A percentile compares a stretch with the other conserved stretches of the same genome.
phyloP scores from a whole-genome alignment of 2,888 invertebrate genomes.

The Diadegma fenestrale region DNA sequence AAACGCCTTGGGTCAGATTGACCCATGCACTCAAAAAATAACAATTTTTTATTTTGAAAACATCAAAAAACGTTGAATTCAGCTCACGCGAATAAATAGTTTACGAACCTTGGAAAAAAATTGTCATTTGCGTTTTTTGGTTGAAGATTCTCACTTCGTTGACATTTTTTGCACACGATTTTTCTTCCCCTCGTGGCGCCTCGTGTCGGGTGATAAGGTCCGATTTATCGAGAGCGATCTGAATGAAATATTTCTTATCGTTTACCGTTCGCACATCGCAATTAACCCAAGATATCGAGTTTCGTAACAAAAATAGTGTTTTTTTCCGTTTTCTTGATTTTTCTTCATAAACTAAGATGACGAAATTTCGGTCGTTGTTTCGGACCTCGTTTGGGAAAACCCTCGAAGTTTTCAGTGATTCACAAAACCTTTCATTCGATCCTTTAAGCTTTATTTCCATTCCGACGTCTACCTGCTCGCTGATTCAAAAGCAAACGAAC shows the following conservation, averaged over 20 bases:
- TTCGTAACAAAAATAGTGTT: conserved; percentile 38
- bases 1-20: too few species aligned
- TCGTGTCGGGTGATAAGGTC: conserved; percentile 5
- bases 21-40: too few species aligned
- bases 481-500: not conserved
- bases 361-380: not conserved
- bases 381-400: not conserved
- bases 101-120: not conserved
- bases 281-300: conserved; percentile 30
- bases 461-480: not conserved
- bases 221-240: conserved; percentile 38
- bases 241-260: conserved; percentile 45
- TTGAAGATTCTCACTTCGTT: not conserved
- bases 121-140: not conserved
- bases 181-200: conserved; percentile 33
- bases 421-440: not conserved
- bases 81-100: too few species aligned
- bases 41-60: too few species aligned
- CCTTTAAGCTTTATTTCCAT: not conserved
- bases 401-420: not conserved
- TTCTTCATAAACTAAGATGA: not conserved
- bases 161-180: not conserved
- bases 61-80: too few species aligned
- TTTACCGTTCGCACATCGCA: conserved; percentile 28
- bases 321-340: not conserved